These are phyloP conservation scores for Acrobasis repandana DNA, from an alignment of 2,888 invertebrate genomes.

Conservation along the genomic window DNA sequence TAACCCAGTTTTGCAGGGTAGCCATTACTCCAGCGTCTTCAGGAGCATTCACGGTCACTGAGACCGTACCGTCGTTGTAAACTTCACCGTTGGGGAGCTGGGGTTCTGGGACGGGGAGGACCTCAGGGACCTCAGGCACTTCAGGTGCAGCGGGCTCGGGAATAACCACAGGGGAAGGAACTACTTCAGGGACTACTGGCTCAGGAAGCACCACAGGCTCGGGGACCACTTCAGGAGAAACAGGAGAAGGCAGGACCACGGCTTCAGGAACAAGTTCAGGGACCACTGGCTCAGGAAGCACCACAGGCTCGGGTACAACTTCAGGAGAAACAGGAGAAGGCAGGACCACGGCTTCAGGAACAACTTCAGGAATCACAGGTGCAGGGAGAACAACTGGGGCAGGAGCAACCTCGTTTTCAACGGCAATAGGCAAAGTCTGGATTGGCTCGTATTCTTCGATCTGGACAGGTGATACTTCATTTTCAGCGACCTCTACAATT, in stretches of 20 bases:
- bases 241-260: constrained; percentile 29
- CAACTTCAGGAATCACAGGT: not conserved
- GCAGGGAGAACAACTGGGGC: constrained; percentile 16
- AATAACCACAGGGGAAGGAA: constrained; percentile 21
- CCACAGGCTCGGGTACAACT: constrained; percentile 33
- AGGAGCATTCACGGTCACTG: constrained; percentile 53
- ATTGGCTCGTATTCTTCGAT: not conserved
- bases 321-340: constrained; percentile 31
- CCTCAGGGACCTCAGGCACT: constrained; percentile 15
- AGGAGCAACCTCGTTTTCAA: constrained; percentile 5
- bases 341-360: constrained; percentile 18
- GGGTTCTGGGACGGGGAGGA: constrained; percentile 28
- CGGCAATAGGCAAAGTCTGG: not conserved
- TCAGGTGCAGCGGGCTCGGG: constrained; percentile 23
- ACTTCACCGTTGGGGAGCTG: constrained; percentile 50
- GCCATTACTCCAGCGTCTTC: constrained; percentile 50
- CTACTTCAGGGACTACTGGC: constrained; percentile 27
- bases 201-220: constrained; percentile 32
- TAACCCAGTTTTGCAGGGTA: constrained; percentile 64
- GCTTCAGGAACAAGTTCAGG: too few species aligned
- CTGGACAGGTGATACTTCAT: constrained; percentile 31
- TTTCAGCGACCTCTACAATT: constrained; percentile 29
- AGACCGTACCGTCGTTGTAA: constrained; percentile 61
- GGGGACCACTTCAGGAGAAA: constrained; percentile 31
- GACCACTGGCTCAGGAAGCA: constrained; percentile 28